Evolutionary conservation across 1,140 invertebrate genomes (phyloP).

Genomic region (Hylaeus volcanicus): DNA sequence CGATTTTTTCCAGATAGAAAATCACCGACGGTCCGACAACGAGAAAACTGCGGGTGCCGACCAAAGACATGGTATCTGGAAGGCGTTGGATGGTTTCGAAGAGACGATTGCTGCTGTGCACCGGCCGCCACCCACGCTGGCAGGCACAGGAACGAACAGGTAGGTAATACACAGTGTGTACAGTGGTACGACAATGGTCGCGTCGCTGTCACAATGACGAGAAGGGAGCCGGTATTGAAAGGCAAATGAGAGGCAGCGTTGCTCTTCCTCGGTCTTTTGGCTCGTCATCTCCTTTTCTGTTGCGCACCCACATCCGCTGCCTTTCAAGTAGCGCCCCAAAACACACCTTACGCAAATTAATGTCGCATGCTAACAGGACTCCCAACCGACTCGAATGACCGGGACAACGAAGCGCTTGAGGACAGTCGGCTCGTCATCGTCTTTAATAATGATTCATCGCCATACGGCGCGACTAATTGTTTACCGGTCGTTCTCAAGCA

Average conservation of each 20-base stretch:
- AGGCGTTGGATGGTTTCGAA: conserved; percentile 4
- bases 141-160: conserved; percentile 49
- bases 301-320: conserved; percentile 63
- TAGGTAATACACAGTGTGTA: conserved; percentile 58
- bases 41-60: neutral
- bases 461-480: conserved; percentile 68
- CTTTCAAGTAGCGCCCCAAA: conserved; percentile 63
- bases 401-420: conserved; percentile 48
- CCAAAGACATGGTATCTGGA: conserved; percentile 17
- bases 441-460: conserved; percentile 68
- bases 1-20: no score
- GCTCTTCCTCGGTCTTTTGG: conserved; percentile 37
- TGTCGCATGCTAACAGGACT: conserved; percentile 55
- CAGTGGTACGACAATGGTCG: conserved; percentile 57
- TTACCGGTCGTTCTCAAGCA: conserved; percentile 61
- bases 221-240: conserved; percentile 62
- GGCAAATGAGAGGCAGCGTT: conserved; percentile 57
- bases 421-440: conserved; percentile 60
- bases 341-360: conserved; percentile 69
- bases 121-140: conserved; percentile 60
- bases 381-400: conserved; percentile 45
- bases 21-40: neutral
- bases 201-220: conserved; percentile 56
- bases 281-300: conserved; percentile 59
- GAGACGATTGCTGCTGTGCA: conserved; percentile 19